Conservation (phyloP, 2,888 invertebrate genomes). For the Spodoptera picta region DNA sequence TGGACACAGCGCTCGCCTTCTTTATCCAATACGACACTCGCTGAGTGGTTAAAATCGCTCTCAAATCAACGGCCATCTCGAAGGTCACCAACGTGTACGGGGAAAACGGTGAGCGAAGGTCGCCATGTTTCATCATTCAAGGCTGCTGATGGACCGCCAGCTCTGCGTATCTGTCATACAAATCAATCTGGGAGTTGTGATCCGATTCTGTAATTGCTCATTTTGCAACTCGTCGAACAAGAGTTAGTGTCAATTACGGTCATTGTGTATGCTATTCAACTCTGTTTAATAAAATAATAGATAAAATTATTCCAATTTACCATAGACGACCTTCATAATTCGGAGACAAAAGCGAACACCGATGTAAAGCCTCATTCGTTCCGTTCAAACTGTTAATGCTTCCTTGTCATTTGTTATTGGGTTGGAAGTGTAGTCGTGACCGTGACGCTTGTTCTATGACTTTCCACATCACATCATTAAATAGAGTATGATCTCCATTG, state of each 20-base stretch:
- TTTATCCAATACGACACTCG: slow-evolving; percentile 17
- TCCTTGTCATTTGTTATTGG: slow-evolving; percentile 45
- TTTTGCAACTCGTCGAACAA: slow-evolving; percentile 41
- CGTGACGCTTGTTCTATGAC: slow-evolving; percentile 20
- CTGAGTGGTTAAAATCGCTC: slow-evolving; percentile 36
- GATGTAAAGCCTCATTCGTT: slow-evolving; percentile 35
- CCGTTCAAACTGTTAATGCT: slow-evolving; percentile 37
- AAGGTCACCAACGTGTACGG: slow-evolving; percentile 62
- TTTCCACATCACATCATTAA: slow-evolving; percentile 14
- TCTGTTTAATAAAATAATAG: slow-evolving; percentile 1
- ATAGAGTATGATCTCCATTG: slow-evolving; percentile 18
- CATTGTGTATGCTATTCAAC: slow-evolving; percentile 11
- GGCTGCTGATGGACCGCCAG: slow-evolving; percentile 41
- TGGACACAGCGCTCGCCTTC: slow-evolving; percentile 11
- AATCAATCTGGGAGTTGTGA: slow-evolving; percentile 62
- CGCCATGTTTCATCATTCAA: slow-evolving; percentile 54
- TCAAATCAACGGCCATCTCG: slow-evolving; percentile 54
- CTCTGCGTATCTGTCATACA: slow-evolving; percentile 65
- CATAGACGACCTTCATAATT: slow-evolving; percentile 28
- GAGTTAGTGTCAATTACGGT: slow-evolving; percentile 11
- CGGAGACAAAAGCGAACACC: slow-evolving; percentile 36
- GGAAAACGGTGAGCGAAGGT: slow-evolving; percentile 64
- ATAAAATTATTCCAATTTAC: slow-evolving; percentile 16
- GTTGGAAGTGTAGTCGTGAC: slow-evolving; percentile 32
- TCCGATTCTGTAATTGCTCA: slow-evolving; percentile 58